Evolutionary conservation across 2,113 vertebrate species (phyloP).

Genomic region (Misgurnus mizolepis): DNA sequence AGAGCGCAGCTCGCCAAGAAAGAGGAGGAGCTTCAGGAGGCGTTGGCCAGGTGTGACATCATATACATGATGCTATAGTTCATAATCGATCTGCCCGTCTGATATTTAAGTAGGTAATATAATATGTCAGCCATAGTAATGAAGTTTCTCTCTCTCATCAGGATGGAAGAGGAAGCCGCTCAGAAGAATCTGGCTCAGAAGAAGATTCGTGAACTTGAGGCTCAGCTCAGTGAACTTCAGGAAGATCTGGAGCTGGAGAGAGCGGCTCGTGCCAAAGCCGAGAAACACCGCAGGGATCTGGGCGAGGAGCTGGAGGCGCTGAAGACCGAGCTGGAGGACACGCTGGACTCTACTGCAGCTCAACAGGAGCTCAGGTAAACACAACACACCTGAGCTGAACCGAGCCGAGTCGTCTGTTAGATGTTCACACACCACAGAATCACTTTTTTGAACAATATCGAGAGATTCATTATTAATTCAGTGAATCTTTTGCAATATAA

Average conservation of each 20-base stretch:
- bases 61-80: too few relatives aligned
- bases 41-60: slow-evolving; percentile 82
- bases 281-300: slow-evolving; percentile 94
- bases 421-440: too few relatives aligned
- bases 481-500: too few relatives aligned
- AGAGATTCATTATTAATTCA: too few relatives aligned
- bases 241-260: slow-evolving; percentile 94
- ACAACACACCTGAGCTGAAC: not conserved
- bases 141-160: slow-evolving; percentile 52
- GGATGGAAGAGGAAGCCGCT: slow-evolving; percentile 93
- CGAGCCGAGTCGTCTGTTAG: too few relatives aligned
- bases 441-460: too few relatives aligned
- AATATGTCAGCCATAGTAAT: too few relatives aligned
- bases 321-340: slow-evolving; percentile 97
- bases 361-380: slow-evolving; percentile 94
- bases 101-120: too few relatives aligned
- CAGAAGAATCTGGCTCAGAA: slow-evolving; percentile 96
- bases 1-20: slow-evolving; percentile 96
- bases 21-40: slow-evolving; percentile 94
- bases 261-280: slow-evolving; percentile 86
- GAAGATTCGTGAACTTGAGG: slow-evolving; percentile 94
- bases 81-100: too few relatives aligned
- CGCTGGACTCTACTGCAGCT: slow-evolving; percentile 90
- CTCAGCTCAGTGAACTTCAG: slow-evolving; percentile 93
- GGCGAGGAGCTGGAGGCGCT: slow-evolving; percentile 96